Conservation (phyloP, 2,797 vertebrate genomes). For the Naso thynnoides region DNA sequence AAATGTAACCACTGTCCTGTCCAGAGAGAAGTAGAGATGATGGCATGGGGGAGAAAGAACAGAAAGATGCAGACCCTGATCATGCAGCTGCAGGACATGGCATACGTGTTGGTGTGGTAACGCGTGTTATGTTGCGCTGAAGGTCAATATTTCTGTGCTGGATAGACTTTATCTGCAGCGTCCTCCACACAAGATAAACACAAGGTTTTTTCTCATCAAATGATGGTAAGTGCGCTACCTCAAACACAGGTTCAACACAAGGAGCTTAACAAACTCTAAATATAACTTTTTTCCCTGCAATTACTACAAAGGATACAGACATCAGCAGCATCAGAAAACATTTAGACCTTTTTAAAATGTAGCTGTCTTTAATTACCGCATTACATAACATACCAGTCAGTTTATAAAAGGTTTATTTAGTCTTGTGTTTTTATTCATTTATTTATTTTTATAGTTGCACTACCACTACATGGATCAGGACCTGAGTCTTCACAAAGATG, state of each 20-base stretch:
- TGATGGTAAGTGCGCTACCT: background rate
- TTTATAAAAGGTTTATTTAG: background rate
- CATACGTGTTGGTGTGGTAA: background rate
- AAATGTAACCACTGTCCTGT: background rate
- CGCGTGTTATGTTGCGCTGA: background rate
- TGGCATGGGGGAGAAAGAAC: background rate
- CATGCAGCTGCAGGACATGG: too few relatives aligned
- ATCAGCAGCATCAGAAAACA: background rate
- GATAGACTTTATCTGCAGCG: too few relatives aligned
- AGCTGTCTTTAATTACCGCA: background rate
- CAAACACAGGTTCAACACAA: background rate
- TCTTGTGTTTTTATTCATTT: background rate
- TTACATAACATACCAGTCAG: background rate
- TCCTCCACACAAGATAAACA: too few relatives aligned
- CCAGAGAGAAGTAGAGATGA: background rate
- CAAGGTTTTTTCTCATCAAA: background rate
- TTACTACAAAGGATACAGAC: background rate
- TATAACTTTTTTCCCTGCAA: background rate
- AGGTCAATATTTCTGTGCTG: background rate
- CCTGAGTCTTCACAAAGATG: too few relatives aligned
- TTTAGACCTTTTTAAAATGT: background rate
- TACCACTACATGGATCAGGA: too few relatives aligned
- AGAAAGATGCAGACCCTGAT: background rate
- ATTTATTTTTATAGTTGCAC: too few relatives aligned
- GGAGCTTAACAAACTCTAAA: background rate